Evolutionary conservation across 2,888 invertebrate species (phyloP), one percentile per base, ranked within the genome.

Genomic region (Thelaira solivaga): DNA sequence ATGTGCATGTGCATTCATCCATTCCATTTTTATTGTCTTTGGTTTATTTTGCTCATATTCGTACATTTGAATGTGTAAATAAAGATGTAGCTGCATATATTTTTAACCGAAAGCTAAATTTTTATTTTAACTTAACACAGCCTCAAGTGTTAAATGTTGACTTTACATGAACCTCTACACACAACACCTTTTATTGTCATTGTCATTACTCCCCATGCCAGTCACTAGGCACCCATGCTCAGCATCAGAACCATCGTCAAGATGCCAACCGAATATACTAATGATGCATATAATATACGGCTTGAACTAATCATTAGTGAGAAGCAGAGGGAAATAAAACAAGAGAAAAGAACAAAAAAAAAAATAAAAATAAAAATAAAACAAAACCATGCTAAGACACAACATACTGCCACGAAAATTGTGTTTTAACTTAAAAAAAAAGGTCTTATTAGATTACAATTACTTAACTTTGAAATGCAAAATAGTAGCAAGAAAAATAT

Each of bases 121-220:
- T 64, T 57, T 74, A 20, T 53, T 72, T 64, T 57, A 64, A 31
- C 47, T 67, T 53, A 61, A 49, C 36, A 41, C n/a, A 18, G 62
- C 75, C 62, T 76, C 8, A 76, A 76, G 75, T 76, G 75, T 61
- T 61, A 34, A 64, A 57, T 76, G 75, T 76, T 76, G 75, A 76
- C 75, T 76, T 69, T 76, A 64, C 26, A 39, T 76, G 75, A 76
- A 76, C 75, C 69, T 76, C 57, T 49, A 41, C 47, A 57, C 45
- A 61, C 55, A 76, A 51, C 74, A 75, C 67, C 74, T 75, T 59
- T 61, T 61, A 18, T 51, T 67, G 49, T 43, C 47, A 36, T 68
- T n/a, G 36, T 24, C 47, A 22, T 11, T 20, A 34, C 20, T 16
- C n/a, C 53, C 49, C n/a, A n/a, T n/a, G n/a, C 8, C 29, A 45